Conservation (phyloP, 2,797 vertebrate genomes). For the Pelochelys cantorii region DNA sequence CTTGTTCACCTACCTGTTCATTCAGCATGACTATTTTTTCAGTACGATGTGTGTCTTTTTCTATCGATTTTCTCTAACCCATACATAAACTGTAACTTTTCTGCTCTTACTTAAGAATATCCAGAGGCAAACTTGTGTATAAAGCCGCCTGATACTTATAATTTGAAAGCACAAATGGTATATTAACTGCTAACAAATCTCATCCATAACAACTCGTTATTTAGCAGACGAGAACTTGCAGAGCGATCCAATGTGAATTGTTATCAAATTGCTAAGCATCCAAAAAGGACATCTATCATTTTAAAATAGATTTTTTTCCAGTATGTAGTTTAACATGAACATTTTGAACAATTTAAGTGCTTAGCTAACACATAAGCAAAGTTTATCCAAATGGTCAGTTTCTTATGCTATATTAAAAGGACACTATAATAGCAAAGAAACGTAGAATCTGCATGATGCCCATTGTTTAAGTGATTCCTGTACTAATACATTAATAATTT, state of each 20-base stretch:
- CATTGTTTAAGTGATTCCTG: background rate
- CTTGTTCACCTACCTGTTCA: background rate
- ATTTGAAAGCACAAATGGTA: background rate
- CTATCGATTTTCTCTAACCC: background rate
- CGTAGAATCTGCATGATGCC: background rate
- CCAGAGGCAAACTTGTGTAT: background rate
- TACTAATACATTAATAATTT: background rate
- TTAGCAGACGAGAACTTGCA: background rate
- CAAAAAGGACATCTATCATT: background rate
- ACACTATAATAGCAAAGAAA: background rate
- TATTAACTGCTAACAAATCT: background rate
- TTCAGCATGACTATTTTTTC: background rate
- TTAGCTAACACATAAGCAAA: fast-evolving
- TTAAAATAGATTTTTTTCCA: fast-evolving
- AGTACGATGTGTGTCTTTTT: background rate
- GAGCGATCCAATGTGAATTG: background rate
- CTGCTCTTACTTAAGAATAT: background rate
- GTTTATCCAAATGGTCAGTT: fast-evolving
- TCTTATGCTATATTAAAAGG: background rate
- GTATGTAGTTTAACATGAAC: background rate
- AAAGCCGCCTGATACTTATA: background rate
- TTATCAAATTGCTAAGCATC: background rate
- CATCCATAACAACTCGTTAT: fast-evolving
- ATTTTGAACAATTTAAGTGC: background rate
- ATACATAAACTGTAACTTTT: fast-evolving